Conservation (phyloP, 2,113 vertebrate species). For the Lutjanus erythropterus region DNA sequence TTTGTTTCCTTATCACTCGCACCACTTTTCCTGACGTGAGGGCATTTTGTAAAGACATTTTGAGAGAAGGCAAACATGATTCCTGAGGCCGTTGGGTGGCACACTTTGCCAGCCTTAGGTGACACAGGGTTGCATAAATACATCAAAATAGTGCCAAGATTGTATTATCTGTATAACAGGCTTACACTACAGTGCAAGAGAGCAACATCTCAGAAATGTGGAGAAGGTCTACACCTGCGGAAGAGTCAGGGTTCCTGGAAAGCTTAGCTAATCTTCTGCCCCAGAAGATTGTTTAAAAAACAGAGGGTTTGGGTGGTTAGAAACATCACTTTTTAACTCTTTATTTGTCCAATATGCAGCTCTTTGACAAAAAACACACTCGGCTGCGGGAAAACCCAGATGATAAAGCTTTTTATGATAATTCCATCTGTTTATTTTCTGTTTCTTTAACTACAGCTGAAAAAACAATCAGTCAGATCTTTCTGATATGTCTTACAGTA, state of each 20-base stretch:
- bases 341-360: background rate
- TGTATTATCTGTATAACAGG: conserved; percentile 23
- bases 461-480: background rate
- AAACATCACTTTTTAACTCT: background rate
- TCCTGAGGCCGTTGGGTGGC: conserved; percentile 37
- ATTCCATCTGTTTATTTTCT: background rate
- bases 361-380: background rate
- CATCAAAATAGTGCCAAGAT: conserved; percentile 33
- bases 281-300: background rate
- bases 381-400: background rate
- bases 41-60: conserved; percentile 39
- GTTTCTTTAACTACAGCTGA: background rate
- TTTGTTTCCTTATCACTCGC: conserved; percentile 44
- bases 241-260: background rate
- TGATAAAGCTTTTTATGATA: background rate
- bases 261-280: background rate
- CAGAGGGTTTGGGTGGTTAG: background rate
- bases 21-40: conserved; percentile 23
- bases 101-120: conserved; percentile 24
- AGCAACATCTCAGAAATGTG: background rate
- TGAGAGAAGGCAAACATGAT: conserved; percentile 18
- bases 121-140: conserved; percentile 13
- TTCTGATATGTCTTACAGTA: background rate
- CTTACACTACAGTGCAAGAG: conserved; percentile 16
- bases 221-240: background rate